Conservation (phyloP, 2,797 vertebrate genomes). For the Eupleurogrammus muticus region DNA sequence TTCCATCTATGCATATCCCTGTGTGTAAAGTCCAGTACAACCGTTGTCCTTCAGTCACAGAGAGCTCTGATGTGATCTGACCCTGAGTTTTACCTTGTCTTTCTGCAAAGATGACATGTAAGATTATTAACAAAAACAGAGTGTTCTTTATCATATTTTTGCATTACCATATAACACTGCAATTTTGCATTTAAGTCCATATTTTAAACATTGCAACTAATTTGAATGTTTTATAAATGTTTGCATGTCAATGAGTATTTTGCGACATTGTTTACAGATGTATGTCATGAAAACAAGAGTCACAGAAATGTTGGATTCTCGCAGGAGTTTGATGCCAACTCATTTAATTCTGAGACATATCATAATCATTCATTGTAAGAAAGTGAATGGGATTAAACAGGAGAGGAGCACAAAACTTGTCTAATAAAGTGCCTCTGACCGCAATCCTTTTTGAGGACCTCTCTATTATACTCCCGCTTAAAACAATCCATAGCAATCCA, state of each 20-base stretch:
- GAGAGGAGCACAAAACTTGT: constrained; percentile 58
- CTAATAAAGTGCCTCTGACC: constrained; percentile 80
- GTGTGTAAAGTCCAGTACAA: constrained; percentile 29
- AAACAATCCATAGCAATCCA: constrained; percentile 90
- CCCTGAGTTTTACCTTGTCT: neutral
- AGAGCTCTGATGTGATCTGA: constrained; percentile 37
- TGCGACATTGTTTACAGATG: neutral
- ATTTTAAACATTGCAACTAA: neutral
- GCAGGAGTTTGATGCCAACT: constrained; percentile 7
- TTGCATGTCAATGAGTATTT: neutral
- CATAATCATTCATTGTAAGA: constrained; percentile 20
- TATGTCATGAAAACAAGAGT: neutral
- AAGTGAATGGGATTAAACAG: constrained; percentile 48
- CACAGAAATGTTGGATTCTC: neutral
- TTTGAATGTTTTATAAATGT: neutral
- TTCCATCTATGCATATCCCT: constrained; percentile 74
- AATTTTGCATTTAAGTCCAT: neutral
- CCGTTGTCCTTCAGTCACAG: constrained; percentile 54
- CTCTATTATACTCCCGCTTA: constrained; percentile 88
- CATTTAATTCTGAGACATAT: constrained; percentile 5
- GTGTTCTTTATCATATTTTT: neutral
- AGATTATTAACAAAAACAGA: neutral
- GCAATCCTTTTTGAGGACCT: constrained; percentile 80
- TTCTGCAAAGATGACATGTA: neutral
- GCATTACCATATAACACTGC: neutral